Conservation (phyloP, 2,113 vertebrate species). For the Anas platyrhynchos region DNA sequence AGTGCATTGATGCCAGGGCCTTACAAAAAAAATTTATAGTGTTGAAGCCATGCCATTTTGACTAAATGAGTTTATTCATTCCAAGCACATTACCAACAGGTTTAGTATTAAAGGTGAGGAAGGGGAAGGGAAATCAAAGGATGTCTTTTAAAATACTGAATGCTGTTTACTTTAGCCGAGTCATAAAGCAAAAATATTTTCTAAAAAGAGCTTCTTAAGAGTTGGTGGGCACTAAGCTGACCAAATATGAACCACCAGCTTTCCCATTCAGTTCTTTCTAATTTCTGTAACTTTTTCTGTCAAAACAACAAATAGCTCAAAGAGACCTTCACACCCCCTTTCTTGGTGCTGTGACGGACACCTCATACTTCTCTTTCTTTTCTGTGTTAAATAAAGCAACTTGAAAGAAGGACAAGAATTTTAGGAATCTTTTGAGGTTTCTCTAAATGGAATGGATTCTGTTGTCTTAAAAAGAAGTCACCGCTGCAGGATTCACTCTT, state of each 20-base stretch:
- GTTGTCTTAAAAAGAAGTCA: neutral
- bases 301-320: neutral
- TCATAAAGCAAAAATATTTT: conserved; percentile 55
- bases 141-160: conserved; percentile 54
- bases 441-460: neutral
- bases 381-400: conserved; percentile 23
- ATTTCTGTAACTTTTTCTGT: conserved; percentile 17
- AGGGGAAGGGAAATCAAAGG: conserved; percentile 58
- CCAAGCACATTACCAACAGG: conserved; percentile 42
- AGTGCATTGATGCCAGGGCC: conserved; percentile 44
- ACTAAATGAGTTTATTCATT: conserved; percentile 68
- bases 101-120: conserved; percentile 57
- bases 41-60: conserved; percentile 53
- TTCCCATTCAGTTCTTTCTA: conserved; percentile 16
- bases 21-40: conserved; percentile 52
- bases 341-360: neutral
- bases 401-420: neutral
- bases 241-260: conserved; percentile 31
- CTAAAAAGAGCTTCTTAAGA: conserved; percentile 32
- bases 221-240: conserved; percentile 15
- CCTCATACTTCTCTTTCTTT: neutral
- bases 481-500: neutral
- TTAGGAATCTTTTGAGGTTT: conserved; percentile 43
- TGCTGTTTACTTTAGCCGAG: conserved; percentile 39
- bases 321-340: neutral